Evolutionary conservation across 1,140 invertebrate species (phyloP).

Genomic region (Goniozus legneri): DNA sequence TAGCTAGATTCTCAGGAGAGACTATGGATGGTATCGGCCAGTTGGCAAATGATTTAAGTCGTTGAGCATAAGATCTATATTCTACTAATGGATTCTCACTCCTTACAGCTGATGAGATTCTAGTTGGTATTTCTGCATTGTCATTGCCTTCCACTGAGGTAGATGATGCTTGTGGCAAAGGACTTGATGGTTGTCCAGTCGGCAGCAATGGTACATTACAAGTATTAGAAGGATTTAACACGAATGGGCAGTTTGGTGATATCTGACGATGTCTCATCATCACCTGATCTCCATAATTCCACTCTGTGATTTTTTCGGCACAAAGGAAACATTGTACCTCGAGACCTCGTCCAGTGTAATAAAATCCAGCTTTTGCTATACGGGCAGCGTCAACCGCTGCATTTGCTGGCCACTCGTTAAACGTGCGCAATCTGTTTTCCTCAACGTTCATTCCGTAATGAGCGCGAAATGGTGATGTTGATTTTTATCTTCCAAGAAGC

Average conservation of each 20-base stretch:
- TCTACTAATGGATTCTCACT: slow-evolving; percentile 12
- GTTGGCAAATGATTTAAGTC: slow-evolving; percentile 60
- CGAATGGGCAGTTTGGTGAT: slow-evolving; percentile 70
- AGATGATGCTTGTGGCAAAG: background rate
- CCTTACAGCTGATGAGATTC: background rate
- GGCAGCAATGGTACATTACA: slow-evolving; percentile 62
- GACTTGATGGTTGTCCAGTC: slow-evolving; percentile 9
- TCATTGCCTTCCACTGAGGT: background rate
- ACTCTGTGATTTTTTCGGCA: slow-evolving; percentile 66
- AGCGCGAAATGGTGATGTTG: no score
- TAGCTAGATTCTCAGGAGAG: slow-evolving; percentile 67
- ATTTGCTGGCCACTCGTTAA: slow-evolving; percentile 67
- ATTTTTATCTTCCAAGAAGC: no score
- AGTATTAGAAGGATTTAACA: slow-evolving; percentile 60
- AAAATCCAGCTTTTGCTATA: slow-evolving; percentile 81
- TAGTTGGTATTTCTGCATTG: background rate
- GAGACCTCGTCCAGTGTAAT: slow-evolving; percentile 64
- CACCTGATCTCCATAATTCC: slow-evolving; percentile 73
- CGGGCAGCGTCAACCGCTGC: slow-evolving; percentile 61
- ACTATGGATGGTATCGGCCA: slow-evolving; percentile 63
- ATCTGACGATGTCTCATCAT: slow-evolving; percentile 62
- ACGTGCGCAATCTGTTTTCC: slow-evolving; percentile 66
- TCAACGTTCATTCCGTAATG: slow-evolving; percentile 69
- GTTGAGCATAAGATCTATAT: slow-evolving; percentile 53
- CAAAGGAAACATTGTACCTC: slow-evolving; percentile 77